Evolutionary conservation across 2,888 invertebrate species (phyloP), one percentile per base, ranked within the genome.

Genomic region (Drosophila eohydei): DNA sequence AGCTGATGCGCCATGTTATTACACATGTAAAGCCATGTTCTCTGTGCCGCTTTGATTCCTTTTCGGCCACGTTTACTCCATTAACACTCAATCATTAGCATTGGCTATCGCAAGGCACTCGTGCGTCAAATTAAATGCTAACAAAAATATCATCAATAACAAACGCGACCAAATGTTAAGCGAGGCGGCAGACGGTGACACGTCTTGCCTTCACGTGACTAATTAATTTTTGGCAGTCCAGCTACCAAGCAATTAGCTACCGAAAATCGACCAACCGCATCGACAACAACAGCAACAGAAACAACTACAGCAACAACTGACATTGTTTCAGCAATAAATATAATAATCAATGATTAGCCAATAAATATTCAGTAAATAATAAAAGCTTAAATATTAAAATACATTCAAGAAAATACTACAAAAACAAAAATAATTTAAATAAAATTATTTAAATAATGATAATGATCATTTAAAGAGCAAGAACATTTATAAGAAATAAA

Each of bases 81-180:
- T 84, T 88, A 81, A 81, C 88, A 85, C 86, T 80, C 80, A 83
- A 86, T 88, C 86, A 86, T 80, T 80, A 80, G 80, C 76, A 56
- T 43, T 55, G 59, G 64, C 72, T 76, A 72, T 66, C 71, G 52
- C 54, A 71, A 21, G 57, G 60, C 80, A 86, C 77, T 86, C 87
- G 88, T 88, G 86, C 86, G 76, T 79, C 77, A 86, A 86, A 88
- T 88, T 87, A 86, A 86, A 74, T 58, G 66, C 70, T 52, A 72
- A 71, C 63, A 61, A 48, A 65, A 83, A 81, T 85, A 83, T 76
- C 85, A 85, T 88, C 83, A 85, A 85, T 86, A 81, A 83, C 71
- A 71, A 66, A 62, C 70, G 63, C 75, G 71, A 80, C 78, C 80
- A 73, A 71, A 58, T 34, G 71, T 55, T 65, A 56, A 54, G 28